Evolutionary conservation across 2,797 vertebrate species (phyloP).

Genomic region (Echeneis naucrates): DNA sequence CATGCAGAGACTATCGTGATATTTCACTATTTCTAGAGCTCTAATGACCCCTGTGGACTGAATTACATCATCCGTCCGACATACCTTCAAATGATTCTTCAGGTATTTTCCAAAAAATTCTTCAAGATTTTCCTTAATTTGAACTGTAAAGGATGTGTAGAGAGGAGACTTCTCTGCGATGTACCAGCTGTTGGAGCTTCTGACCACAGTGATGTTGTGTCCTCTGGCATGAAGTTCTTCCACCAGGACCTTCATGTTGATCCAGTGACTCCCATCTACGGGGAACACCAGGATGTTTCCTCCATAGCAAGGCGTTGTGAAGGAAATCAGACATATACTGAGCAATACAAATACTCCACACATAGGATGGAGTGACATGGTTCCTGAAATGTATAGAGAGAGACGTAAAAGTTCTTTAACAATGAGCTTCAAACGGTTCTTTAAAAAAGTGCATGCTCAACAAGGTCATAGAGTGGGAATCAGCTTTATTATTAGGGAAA

Average conservation of each 20-base stretch:
- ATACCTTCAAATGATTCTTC: constrained; percentile 60
- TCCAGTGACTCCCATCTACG: constrained; percentile 82
- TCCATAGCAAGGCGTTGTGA: constrained; percentile 56
- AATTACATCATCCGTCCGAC: neutral
- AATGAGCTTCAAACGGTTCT: too few relatives aligned
- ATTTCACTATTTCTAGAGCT: neutral
- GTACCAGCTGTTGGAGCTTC: constrained; percentile 72
- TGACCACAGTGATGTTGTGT: constrained; percentile 78
- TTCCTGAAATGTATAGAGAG: too few relatives aligned
- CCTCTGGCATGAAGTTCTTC: constrained; percentile 78
- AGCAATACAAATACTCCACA: too few relatives aligned
- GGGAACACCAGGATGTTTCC: constrained; percentile 81
- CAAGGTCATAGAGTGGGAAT: too few relatives aligned
- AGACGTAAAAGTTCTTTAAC: too few relatives aligned
- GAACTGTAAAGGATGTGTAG: constrained; percentile 69
- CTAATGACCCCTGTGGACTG: rapidly evolving
- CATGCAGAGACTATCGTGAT: neutral
- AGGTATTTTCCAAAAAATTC: constrained; percentile 65
- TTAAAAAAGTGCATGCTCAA: too few relatives aligned
- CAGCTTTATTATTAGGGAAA: too few relatives aligned
- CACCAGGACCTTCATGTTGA: constrained; percentile 82
- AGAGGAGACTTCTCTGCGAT: constrained; percentile 74
- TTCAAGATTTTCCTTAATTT: neutral
- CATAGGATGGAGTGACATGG: too few relatives aligned
- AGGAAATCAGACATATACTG: constrained; percentile 29